Evolutionary conservation across 1,140 invertebrate genomes (phyloP).

Genomic region (Lordiphosa stackelbergi): DNA sequence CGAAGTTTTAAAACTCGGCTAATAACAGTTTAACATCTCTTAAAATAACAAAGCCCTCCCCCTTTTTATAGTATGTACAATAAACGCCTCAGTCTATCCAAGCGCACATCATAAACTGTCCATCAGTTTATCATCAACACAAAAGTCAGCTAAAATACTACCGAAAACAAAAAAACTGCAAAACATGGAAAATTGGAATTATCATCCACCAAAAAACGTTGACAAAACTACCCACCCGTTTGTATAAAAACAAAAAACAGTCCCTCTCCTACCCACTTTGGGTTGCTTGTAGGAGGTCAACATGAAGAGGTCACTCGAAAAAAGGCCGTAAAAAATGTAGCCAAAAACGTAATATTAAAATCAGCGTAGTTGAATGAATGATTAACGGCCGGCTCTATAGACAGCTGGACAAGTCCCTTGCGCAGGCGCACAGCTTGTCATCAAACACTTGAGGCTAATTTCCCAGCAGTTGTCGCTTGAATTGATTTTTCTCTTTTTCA

Average conservation of each 20-base stretch:
- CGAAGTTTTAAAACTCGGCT: no score
- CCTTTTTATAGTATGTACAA: neutral
- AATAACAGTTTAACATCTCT: slow-evolving; percentile 30
- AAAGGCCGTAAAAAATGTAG: slow-evolving; percentile 52
- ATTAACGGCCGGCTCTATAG: slow-evolving; percentile 31
- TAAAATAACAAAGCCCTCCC: slow-evolving; percentile 38
- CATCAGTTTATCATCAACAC: slow-evolving; percentile 27
- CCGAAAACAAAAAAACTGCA: slow-evolving; percentile 19
- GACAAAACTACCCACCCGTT: slow-evolving; percentile 47
- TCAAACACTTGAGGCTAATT: slow-evolving; percentile 65
- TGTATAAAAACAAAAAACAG: slow-evolving; percentile 14
- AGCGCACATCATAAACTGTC: slow-evolving; percentile 21
- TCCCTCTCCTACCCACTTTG: slow-evolving; percentile 11
- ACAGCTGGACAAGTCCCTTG: slow-evolving; percentile 48
- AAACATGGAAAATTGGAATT: slow-evolving; percentile 7
- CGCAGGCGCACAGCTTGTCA: slow-evolving; percentile 61
- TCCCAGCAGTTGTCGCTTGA: slow-evolving; percentile 39
- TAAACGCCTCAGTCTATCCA: slow-evolving; percentile 23
- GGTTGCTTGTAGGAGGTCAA: slow-evolving; percentile 47
- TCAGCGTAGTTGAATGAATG: slow-evolving; percentile 16
- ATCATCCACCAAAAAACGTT: slow-evolving; percentile 38
- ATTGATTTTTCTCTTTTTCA: slow-evolving; percentile 17
- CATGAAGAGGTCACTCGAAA: slow-evolving; percentile 53
- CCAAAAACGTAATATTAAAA: slow-evolving; percentile 40
- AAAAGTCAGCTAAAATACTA: slow-evolving; percentile 11